Evolutionary conservation across 2,113 vertebrate genomes (phyloP).

Genomic region (Pavo muticus): DNA sequence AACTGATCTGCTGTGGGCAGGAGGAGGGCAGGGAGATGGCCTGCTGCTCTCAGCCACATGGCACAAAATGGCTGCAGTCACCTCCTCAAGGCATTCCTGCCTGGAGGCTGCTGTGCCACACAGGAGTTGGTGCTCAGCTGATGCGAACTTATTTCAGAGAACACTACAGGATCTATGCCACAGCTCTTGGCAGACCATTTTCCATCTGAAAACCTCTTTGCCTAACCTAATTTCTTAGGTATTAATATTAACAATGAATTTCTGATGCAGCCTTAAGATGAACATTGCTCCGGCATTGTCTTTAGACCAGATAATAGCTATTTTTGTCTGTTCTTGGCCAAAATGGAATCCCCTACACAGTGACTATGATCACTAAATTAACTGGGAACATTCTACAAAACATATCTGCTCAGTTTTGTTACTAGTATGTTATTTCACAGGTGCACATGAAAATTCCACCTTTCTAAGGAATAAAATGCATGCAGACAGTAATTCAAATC

Average conservation of each 20-base stretch:
- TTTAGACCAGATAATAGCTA: background rate
- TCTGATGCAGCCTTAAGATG: background rate
- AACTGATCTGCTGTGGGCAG: background rate
- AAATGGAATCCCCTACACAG: background rate
- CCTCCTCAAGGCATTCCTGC: background rate
- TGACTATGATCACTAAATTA: background rate
- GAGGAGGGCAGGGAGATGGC: background rate
- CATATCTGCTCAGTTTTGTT: background rate
- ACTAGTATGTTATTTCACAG: background rate
- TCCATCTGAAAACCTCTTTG: background rate
- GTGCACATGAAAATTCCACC: background rate
- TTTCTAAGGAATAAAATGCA: background rate
- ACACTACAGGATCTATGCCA: background rate
- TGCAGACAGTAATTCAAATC: background rate
- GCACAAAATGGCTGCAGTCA: background rate
- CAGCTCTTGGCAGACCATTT: background rate
- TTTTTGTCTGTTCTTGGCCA: background rate
- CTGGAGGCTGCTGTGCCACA: background rate
- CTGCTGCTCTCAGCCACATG: accelerated
- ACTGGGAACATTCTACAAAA: background rate
- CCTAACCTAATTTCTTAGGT: background rate
- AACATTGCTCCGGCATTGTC: background rate
- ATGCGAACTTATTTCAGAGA: background rate
- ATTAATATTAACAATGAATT: background rate
- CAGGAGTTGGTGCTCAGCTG: background rate